A percentile compares a stretch with the other conserved stretches of the same genome.
phyloP scores from a whole-genome alignment of 1,140 invertebrate genomes.

The Acarapis woodi region DNA sequence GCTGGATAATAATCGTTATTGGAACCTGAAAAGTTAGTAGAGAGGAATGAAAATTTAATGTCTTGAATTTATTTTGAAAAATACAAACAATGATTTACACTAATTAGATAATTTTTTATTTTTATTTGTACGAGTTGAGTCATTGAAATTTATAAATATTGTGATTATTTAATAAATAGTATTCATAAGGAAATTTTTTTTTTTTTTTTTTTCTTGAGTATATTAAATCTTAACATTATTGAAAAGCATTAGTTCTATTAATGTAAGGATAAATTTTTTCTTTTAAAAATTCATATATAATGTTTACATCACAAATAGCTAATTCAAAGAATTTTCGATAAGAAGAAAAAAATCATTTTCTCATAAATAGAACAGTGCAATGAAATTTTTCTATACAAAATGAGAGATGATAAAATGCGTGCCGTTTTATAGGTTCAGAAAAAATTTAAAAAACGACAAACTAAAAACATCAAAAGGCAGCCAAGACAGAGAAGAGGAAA shows the following conservation, averaged over 20 bases:
- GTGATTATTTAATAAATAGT: not conserved
- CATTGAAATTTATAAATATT: not conserved
- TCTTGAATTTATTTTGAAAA: not conserved
- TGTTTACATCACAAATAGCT: too few species aligned
- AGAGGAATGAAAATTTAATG: not conserved
- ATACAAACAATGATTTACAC: not conserved
- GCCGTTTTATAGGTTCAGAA: too few species aligned
- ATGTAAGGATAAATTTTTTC: too few species aligned
- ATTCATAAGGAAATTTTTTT: not conserved
- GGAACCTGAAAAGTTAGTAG: not conserved
- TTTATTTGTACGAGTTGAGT: not conserved
- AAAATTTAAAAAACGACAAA: too few species aligned
- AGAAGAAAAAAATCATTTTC: too few species aligned
- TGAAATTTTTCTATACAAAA: too few species aligned
- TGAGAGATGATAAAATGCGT: too few species aligned
- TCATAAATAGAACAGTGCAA: too few species aligned
- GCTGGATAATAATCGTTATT: slow-evolving; percentile 2
- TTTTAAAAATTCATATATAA: too few species aligned
- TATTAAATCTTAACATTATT: not conserved
- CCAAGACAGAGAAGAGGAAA: too few species aligned
- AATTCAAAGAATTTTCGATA: too few species aligned
- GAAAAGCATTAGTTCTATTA: not conserved
- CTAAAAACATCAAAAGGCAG: too few species aligned
- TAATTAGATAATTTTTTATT: not conserved
- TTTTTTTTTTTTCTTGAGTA: not conserved